Evolutionary conservation across 1,140 invertebrate genomes (phyloP).

Genomic region (Anoplolepis gracilipes): DNA sequence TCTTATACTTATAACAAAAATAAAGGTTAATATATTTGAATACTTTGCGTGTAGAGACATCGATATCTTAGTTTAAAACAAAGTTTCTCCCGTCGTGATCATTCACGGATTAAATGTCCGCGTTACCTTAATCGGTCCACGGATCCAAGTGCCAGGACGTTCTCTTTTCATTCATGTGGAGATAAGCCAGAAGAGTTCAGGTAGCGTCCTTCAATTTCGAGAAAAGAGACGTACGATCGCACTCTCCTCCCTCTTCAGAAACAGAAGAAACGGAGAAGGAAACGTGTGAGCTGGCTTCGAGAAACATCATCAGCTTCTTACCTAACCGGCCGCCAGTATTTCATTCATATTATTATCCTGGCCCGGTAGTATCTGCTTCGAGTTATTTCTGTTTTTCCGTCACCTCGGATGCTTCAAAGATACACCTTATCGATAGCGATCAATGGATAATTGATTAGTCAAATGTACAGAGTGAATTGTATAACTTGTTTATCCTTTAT

Average conservation of each 20-base stretch:
- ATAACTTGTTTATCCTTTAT: too few relatives aligned
- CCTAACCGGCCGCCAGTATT: slow-evolving; percentile 60
- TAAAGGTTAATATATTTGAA: not conserved
- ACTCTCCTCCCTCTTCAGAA: not conserved
- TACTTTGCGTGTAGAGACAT: not conserved
- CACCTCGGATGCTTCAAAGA: slow-evolving; percentile 12
- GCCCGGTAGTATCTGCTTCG: slow-evolving; percentile 33
- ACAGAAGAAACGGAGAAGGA: slow-evolving; percentile 22
- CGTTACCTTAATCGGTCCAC: slow-evolving; percentile 33
- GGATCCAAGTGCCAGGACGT: slow-evolving; percentile 61
- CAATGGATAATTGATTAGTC: not conserved
- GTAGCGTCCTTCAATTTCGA: slow-evolving; percentile 67
- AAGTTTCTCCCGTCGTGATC: slow-evolving; percentile 28
- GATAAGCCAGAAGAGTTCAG: slow-evolving; percentile 60
- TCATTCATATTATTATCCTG: slow-evolving; percentile 76
- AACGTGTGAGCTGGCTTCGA: slow-evolving; percentile 35
- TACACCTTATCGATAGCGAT: not conserved
- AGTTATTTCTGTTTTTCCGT: slow-evolving; percentile 62
- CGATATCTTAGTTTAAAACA: not conserved
- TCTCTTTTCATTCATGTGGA: slow-evolving; percentile 76
- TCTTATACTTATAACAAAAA: not conserved
- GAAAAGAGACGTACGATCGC: slow-evolving; percentile 28
- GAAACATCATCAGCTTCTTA: slow-evolving; percentile 36
- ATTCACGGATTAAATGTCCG: slow-evolving; percentile 29
- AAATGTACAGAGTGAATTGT: not conserved